A percentile compares a stretch with the other conserved stretches of the same genome.
Conservation (phyloP, 2,888 invertebrate genomes). For the Linnaemya vulpina region DNA sequence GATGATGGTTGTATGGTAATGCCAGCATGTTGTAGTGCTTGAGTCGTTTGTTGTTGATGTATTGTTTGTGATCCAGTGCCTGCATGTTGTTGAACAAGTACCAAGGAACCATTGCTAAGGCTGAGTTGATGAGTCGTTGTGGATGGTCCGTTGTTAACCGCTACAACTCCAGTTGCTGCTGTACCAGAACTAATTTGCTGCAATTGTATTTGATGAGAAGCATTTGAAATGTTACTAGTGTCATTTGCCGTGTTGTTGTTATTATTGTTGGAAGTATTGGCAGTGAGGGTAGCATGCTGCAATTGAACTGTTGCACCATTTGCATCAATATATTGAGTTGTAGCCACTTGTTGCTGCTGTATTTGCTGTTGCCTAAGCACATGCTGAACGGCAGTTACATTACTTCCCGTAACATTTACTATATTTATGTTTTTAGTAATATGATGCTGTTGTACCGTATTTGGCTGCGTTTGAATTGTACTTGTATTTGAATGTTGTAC, state of each 20-base stretch:
- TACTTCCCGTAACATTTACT: constrained; percentile 77
- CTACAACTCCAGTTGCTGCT: constrained; percentile 62
- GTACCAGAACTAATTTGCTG: constrained; percentile 72
- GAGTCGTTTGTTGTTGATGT: constrained; percentile 76
- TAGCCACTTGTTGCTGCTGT: constrained; percentile 73
- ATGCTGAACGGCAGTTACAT: constrained; percentile 79
- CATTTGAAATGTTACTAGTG: constrained; percentile 64
- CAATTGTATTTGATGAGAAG: constrained; percentile 76
- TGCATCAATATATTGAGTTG: constrained; percentile 77
- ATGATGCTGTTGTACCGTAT: constrained; percentile 74
- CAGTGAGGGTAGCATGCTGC: constrained; percentile 74
- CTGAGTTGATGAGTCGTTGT: constrained; percentile 81
- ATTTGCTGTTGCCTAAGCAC: constrained; percentile 78
- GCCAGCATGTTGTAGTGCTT: constrained; percentile 77
- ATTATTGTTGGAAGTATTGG: constrained; percentile 56
- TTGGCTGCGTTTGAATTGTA: constrained; percentile 64
- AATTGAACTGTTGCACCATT: constrained; percentile 76
- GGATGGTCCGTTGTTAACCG: constrained; percentile 64
- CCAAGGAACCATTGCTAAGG: constrained; percentile 81
- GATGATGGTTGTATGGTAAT: constrained; percentile 81
- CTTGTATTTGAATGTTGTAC: constrained; percentile 77
- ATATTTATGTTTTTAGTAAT: constrained; percentile 77
- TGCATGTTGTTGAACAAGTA: constrained; percentile 80
- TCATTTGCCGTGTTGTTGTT: constrained; percentile 50
- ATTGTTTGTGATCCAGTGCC: constrained; percentile 66